A percentile compares a stretch with the other conserved stretches of the same genome.
These are phyloP conservation scores for Formicarius rufipectus DNA, from an alignment of 2,113 vertebrate genomes.

Conservation along the genomic window DNA sequence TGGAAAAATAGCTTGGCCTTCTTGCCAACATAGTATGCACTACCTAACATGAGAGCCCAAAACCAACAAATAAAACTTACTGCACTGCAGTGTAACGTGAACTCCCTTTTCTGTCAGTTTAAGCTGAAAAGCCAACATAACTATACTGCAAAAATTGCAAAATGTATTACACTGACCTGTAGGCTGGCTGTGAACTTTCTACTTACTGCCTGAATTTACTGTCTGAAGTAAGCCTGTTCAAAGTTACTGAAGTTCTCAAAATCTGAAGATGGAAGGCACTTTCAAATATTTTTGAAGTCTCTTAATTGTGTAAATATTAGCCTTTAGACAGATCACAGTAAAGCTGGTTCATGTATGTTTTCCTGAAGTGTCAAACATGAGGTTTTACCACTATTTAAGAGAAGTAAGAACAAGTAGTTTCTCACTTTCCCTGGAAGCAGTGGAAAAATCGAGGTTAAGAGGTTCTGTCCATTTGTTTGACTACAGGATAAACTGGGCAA, in stretches of 20 bases:
- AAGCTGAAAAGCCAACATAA: not conserved
- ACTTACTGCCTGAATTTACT: not conserved
- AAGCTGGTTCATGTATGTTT: not conserved
- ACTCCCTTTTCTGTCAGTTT: constrained; percentile 50
- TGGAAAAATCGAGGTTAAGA: not conserved
- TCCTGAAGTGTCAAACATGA: not conserved
- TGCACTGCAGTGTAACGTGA: constrained; percentile 15
- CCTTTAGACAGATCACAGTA: not conserved
- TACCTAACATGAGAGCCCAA: constrained; percentile 43
- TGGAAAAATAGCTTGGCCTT: constrained; percentile 42
- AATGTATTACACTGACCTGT: not conserved
- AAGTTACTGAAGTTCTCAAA: not conserved
- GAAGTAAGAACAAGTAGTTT: not conserved
- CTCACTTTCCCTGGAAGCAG: not conserved
- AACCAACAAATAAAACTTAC: constrained; percentile 52
- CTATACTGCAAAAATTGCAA: not conserved
- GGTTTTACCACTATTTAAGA: not conserved
- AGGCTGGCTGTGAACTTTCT: not conserved
- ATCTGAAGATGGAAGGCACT: not conserved
- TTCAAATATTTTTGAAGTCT: not conserved
- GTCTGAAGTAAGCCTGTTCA: not conserved
- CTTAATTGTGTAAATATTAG: not conserved
- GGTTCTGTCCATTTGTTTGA: not conserved
- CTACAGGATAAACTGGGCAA: not conserved
- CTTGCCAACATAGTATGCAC: constrained; percentile 33